Evolutionary conservation across 2,888 invertebrate species (phyloP), one percentile per base, ranked within the genome.

Genomic region (Phragmatobia fuliginosa): DNA sequence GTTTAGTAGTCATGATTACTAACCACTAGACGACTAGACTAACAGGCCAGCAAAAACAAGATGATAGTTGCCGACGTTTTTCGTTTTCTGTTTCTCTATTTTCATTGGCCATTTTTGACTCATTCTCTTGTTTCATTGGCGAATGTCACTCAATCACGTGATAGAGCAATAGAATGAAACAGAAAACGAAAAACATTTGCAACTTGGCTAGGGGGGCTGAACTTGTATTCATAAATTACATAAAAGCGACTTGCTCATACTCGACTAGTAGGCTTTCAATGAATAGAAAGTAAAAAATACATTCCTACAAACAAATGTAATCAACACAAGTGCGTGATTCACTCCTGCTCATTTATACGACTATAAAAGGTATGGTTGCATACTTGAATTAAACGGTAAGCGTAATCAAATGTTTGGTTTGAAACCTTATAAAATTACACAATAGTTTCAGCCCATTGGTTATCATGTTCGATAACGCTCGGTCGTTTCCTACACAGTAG

Each of bases 371-470:
- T 58, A 36, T 49, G 49, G 58, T 58, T 68, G 32, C 28, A 60
- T 63, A 49, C 59, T 25, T 31, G 64, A 62, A 59, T 25, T 45
- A 49, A 33, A 25, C 16, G 31, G 56, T 31, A 38, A 10, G 28
- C 38, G 32, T 58, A 62, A n/a, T 25, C 25, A 56, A 45, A 38
- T 62, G 52, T 61, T 61, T 31, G 56, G 64, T 65, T 64, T 58
- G 68, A 72, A 78, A 64, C 71, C 28, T 69, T 68, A 77, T 71
- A 56, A 76, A 76, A 80, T 88, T 85, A 76, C 85, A 84, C 84
- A 89, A 89, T 83, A 83, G 82, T 82, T 82, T 83, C 88, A 88
- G 84, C 84, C 88, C 85, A 88, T 85, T 89, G 86, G 82, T 85
- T 85, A 84, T 81, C 83, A 84, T 84, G 86, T 74, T 75, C 70